phyloP scores from a whole-genome alignment of 2,888 invertebrate genomes.

The Asteroscopus sphinx region DNA sequence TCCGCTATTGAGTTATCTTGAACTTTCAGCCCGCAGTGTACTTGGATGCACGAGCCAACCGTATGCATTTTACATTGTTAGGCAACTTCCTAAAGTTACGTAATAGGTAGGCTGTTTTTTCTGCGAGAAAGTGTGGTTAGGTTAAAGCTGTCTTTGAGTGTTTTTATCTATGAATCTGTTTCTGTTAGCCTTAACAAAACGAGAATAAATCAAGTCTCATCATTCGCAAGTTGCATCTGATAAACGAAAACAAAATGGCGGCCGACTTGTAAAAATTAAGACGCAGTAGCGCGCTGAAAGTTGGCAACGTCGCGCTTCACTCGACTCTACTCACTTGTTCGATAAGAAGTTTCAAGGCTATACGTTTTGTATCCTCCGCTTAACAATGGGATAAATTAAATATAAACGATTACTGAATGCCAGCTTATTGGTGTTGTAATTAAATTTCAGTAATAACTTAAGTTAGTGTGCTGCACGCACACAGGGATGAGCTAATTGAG shows the following conservation, averaged over 20 bases:
- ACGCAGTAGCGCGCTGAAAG: conserved; percentile 82
- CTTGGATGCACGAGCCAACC: conserved; percentile 41
- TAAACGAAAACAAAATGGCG: conserved; percentile 85
- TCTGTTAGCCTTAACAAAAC: conserved; percentile 32
- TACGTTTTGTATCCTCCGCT: conserved; percentile 75
- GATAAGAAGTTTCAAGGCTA: conserved; percentile 89
- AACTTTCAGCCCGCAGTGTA: conserved; percentile 60
- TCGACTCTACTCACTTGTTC: conserved; percentile 78
- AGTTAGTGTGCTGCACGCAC: conserved; percentile 52
- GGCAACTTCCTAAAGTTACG: conserved; percentile 65
- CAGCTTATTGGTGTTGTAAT: conserved; percentile 62
- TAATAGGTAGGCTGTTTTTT: conserved; percentile 49
- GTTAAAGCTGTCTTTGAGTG: conserved; percentile 22
- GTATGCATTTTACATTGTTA: conserved; percentile 60
- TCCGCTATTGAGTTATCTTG: conserved; percentile 65
- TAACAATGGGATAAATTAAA: conserved; percentile 81
- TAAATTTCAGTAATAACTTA: conserved; percentile 55
- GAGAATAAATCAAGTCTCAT: conserved; percentile 60
- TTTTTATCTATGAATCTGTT: conserved; percentile 37
- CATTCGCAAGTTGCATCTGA: conserved; percentile 70
- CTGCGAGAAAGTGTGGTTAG: conserved; percentile 32
- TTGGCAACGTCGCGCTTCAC: conserved; percentile 86
- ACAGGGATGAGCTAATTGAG: conserved; percentile 63
- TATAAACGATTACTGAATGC: conserved; percentile 64
- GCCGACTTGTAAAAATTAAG: conserved; percentile 79